Conservation (phyloP, 64 coral and sea anemone species). For the Platygyra sinensis region DNA sequence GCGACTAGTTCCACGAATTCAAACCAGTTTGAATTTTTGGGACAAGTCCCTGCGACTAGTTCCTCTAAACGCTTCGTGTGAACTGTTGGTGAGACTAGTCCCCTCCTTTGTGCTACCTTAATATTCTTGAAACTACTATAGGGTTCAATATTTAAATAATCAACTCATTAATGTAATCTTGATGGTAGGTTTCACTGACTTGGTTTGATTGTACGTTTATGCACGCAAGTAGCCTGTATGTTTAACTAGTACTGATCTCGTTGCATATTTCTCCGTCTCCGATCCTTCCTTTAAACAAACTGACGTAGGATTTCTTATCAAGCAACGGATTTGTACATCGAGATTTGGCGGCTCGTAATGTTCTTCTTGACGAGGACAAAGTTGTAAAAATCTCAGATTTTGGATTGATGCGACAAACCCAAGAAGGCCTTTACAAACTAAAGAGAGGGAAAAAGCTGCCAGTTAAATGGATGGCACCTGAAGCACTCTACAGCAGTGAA, state of each 20-base stretch:
- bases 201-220: neutral
- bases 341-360: conserved; percentile 57
- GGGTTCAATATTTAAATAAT: too few species aligned
- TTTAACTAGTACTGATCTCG: neutral
- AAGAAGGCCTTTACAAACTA: conserved; percentile 13
- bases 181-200: too few species aligned
- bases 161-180: too few species aligned
- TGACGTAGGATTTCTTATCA: conserved; percentile 10
- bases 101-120: too few species aligned
- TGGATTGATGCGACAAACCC: conserved; percentile 28
- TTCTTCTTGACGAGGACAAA: conserved; percentile 41
- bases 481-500: conserved; percentile 10
- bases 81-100: too few species aligned
- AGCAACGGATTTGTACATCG: conserved; percentile 44
- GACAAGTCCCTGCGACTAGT: too few species aligned
- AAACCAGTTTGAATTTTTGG: too few species aligned
- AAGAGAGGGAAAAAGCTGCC: conserved; percentile 40
- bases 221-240: neutral
- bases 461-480: conserved; percentile 53
- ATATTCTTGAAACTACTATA: too few species aligned
- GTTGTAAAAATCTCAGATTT: conserved; percentile 58
- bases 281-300: neutral
- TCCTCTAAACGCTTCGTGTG: too few species aligned
- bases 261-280: neutral
- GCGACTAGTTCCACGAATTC: too few species aligned